A percentile compares a stretch with the other conserved stretches of the same genome.
These are phyloP conservation scores for Acanthurus lineatus DNA, from an alignment of 2,797 vertebrate genomes.

Conservation along the genomic window DNA sequence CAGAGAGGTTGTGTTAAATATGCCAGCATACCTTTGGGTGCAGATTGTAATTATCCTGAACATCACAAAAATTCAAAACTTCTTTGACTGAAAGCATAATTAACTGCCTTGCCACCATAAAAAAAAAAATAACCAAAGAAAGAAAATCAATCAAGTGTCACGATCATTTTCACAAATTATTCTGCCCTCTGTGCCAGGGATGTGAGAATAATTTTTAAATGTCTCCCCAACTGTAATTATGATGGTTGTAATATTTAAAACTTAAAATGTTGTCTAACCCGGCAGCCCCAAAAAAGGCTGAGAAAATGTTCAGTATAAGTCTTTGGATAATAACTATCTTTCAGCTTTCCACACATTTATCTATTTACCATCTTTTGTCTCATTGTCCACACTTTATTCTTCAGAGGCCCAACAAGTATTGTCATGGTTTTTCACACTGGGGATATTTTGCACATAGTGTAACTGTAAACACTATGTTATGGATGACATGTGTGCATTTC, in stretches of 20 bases:
- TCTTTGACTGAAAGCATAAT: slow-evolving; percentile 19
- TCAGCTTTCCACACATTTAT: slow-evolving; percentile 1
- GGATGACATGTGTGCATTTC: neutral
- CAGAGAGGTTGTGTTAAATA: slow-evolving; percentile 29
- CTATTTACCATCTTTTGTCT: slow-evolving; percentile 17
- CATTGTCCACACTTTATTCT: neutral
- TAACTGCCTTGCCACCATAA: neutral
- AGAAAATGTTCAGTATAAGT: slow-evolving; percentile 12
- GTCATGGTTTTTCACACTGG: neutral
- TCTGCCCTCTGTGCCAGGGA: slow-evolving; percentile 12
- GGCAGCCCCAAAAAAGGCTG: slow-evolving; percentile 3
- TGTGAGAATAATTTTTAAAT: slow-evolving; percentile 22
- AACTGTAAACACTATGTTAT: neutral
- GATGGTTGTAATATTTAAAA: slow-evolving; percentile 23
- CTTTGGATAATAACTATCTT: neutral
- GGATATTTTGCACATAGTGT: neutral
- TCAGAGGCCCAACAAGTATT: neutral
- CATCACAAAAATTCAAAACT: slow-evolving; percentile 27
- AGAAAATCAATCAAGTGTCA: slow-evolving; percentile 25
- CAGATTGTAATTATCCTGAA: slow-evolving; percentile 50
- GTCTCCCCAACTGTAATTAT: slow-evolving; percentile 29
- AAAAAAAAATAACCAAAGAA: slow-evolving; percentile 38
- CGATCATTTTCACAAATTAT: slow-evolving; percentile 54
- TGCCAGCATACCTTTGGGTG: slow-evolving; percentile 21
- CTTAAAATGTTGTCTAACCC: slow-evolving; percentile 4